Conservation (phyloP, 1,140 invertebrate genomes). For the Saccostrea echinata region DNA sequence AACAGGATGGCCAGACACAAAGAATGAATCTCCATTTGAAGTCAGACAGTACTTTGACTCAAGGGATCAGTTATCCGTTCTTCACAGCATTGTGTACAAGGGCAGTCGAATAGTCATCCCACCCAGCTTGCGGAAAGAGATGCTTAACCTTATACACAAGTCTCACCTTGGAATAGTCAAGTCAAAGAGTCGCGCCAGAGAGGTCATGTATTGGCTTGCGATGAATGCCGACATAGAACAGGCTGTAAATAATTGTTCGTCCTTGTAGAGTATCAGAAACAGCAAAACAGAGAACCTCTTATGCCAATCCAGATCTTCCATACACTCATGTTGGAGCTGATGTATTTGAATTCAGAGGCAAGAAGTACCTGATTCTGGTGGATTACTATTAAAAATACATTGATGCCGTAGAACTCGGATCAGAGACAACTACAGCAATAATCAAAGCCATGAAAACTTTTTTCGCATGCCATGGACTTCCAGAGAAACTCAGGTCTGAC, state of each 20-base stretch:
- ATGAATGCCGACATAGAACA: constrained; percentile 80
- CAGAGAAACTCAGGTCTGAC: constrained; percentile 77
- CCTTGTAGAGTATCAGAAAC: constrained; percentile 61
- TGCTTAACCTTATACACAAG: constrained; percentile 78
- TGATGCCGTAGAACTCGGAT: constrained; percentile 43
- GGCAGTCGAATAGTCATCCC: constrained; percentile 74
- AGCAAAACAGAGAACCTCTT: constrained; percentile 45
- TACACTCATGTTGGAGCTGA: constrained; percentile 52
- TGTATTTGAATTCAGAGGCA: constrained; percentile 52
- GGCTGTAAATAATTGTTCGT: constrained; percentile 76
- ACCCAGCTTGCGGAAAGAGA: constrained; percentile 65
- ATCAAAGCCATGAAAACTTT: neutral
- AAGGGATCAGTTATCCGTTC: constrained; percentile 57
- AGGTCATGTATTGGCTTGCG: constrained; percentile 77
- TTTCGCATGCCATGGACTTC: constrained; percentile 59
- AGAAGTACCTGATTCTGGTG: constrained; percentile 56
- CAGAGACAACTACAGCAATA: neutral
- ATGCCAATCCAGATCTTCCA: constrained; percentile 41
- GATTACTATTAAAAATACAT: constrained; percentile 64
- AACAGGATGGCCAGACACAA: constrained; percentile 47
- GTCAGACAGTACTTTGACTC: constrained; percentile 52
- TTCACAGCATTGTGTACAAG: constrained; percentile 58
- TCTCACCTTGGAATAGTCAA: constrained; percentile 80
- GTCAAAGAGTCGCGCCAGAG: constrained; percentile 75
- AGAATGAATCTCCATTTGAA: constrained; percentile 38